Base-by-base conservation (phyloP, 2,797 vertebrate species). In the Silurus lanzhouensis region DNA sequence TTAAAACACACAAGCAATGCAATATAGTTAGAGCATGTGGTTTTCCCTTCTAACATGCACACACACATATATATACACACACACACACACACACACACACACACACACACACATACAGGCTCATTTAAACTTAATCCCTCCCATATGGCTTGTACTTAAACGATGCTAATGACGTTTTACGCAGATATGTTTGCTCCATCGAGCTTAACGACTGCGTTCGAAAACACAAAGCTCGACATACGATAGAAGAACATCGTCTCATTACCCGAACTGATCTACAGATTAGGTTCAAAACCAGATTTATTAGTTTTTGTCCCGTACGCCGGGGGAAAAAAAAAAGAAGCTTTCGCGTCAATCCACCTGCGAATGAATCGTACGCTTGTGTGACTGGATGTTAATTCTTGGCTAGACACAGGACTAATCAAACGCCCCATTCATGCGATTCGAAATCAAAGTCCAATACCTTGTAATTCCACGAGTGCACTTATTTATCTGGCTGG, bases 21-120 rank as follows among this genome's bases (percentile, higher is more conserved):
- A 93, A 93, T 93, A 93, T 92, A 94, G 92, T 94, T 92, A 89
- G 93, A 89, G 88, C 92, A 93, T 91, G 91, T 77, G 91, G 92
- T 94, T 91, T 92, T 86, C 89, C 52, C 77, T 81, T 84, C 27
- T 80, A 80, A 78, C 84, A 77, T 27, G 20, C 78, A 77, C 76
- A 85, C 67, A 83, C 46, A 60, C 67, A 63, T 13, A n/a, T 12
- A 6, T 10, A 44, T 57, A 77, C 71, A 63, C 83, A 82, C 86
- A 82, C 83, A 78, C 84, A 85, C 88, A 88, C 84, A 85, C 88
- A 88, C 89, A 89, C 88, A 89, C 84, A 60, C 71, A 91, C 83
- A 91, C 89, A 86, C 88, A 88, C 89, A 89, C 88, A 89, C 84
- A 60, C 71, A 91, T 83, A 91, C 89, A 86, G 83, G 83, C 75